phyloP scores from a whole-genome alignment of 2,113 vertebrate species.

The Progne subis region DNA sequence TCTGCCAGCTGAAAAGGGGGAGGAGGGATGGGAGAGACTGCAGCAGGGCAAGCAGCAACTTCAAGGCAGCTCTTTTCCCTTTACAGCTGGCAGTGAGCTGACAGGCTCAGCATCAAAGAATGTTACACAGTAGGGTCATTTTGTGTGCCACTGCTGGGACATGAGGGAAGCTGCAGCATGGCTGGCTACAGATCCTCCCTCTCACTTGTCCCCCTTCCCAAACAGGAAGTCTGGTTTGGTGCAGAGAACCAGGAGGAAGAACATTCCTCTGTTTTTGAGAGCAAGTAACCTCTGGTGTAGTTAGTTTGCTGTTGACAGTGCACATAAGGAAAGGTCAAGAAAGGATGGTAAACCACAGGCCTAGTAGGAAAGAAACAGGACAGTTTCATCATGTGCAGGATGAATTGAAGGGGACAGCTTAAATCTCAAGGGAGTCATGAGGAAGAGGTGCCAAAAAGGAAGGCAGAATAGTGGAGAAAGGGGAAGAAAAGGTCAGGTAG shows the following conservation, averaged over 20 bases:
- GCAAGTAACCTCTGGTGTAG: not conserved
- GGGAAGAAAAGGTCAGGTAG: not conserved
- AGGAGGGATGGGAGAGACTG: not conserved
- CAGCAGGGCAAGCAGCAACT: conserved; percentile 2
- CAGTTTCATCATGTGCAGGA: not conserved
- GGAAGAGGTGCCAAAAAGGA: not conserved
- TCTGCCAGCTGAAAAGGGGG: not conserved
- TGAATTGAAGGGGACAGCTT: not conserved
- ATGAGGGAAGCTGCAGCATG: not conserved
- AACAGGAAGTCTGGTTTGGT: not conserved
- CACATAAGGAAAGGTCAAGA: not conserved
- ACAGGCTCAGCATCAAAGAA: not conserved
- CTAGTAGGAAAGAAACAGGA: not conserved
- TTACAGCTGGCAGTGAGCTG: not conserved
- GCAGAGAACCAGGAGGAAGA: not conserved
- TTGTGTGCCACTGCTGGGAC: not conserved
- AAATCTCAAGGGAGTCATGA: not conserved
- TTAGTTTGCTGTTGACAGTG: not conserved
- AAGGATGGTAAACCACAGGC: not conserved
- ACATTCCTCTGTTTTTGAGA: not conserved
- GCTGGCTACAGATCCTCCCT: not conserved
- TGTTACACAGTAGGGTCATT: not conserved
- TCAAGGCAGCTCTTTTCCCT: not conserved
- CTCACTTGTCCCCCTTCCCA: rapidly evolving
- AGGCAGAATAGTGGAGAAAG: not conserved